Percentiles rank a stretch among this genome's conserved stretches.
phyloP scores from a whole-genome alignment of 1,140 invertebrate species.

The Cyphomyrmex costatus region DNA sequence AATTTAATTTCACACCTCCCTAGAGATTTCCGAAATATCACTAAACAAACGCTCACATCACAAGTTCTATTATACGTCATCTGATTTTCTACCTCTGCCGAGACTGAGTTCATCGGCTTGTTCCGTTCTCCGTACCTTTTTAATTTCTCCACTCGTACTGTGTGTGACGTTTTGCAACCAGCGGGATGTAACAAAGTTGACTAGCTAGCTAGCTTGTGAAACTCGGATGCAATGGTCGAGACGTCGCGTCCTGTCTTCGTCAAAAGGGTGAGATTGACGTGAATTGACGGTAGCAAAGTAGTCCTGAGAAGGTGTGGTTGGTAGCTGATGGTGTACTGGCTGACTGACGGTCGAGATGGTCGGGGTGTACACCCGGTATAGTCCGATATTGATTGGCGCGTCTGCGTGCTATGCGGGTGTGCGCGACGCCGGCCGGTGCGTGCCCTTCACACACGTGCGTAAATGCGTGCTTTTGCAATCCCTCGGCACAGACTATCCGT shows the following conservation, averaged over 20 bases:
- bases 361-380: slow-evolving; percentile 61
- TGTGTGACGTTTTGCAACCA: slow-evolving; percentile 50
- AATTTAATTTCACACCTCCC: not conserved
- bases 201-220: not conserved
- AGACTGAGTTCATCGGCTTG: not conserved
- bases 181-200: slow-evolving; percentile 43
- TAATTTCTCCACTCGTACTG: not conserved
- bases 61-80: not conserved
- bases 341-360: slow-evolving; percentile 39
- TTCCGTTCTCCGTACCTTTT: slow-evolving; percentile 56
- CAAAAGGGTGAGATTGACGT: not conserved
- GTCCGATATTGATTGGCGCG: slow-evolving; percentile 76
- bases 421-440: slow-evolving; percentile 50
- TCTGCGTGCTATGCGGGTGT: slow-evolving; percentile 71
- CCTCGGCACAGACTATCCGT: slow-evolving; percentile 14
- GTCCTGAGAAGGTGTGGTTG: slow-evolving; percentile 72
- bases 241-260: not conserved
- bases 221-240: not conserved
- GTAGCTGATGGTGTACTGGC: slow-evolving; percentile 69
- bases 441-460: slow-evolving; percentile 49
- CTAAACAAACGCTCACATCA: not conserved
- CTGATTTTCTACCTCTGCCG: not conserved
- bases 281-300: not conserved
- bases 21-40: not conserved
- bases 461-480: not conserved